phyloP scores from a whole-genome alignment of 92 coral and sea anemone species.

The Micromussa lordhowensis region DNA sequence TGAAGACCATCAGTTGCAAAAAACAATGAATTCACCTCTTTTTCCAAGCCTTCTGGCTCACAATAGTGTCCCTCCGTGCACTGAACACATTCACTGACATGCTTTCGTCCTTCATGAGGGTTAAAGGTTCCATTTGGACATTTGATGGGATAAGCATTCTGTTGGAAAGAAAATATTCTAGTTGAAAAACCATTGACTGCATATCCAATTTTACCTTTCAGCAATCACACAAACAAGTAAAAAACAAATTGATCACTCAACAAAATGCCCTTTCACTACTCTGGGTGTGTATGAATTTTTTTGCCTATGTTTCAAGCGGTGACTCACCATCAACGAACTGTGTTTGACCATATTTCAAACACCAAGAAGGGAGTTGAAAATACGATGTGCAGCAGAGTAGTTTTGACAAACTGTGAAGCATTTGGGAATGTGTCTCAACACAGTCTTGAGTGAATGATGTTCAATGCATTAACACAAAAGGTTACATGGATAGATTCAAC shows the following conservation, averaged over 20 bases:
- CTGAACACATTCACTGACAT: slow-evolving; percentile 86
- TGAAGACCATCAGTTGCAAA: background rate
- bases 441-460: background rate
- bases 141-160: slow-evolving; percentile 88
- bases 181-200: background rate
- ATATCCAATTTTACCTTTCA: too few relatives aligned
- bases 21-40: slow-evolving; percentile 52
- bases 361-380: too few relatives aligned
- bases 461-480: background rate
- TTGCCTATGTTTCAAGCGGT: too few relatives aligned
- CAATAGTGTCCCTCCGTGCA: slow-evolving; percentile 94
- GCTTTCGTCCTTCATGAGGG: slow-evolving; percentile 88
- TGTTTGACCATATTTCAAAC: too few relatives aligned
- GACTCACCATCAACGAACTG: background rate
- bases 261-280: background rate
- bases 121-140: slow-evolving; percentile 98
- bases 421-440: too few relatives aligned
- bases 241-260: too few relatives aligned
- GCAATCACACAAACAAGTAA: too few relatives aligned
- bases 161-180: background rate
- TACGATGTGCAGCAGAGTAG: too few relatives aligned
- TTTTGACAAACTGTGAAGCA: too few relatives aligned
- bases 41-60: slow-evolving; percentile 84
- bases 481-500: background rate
- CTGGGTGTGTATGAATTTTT: background rate